phyloP scores from a whole-genome alignment of 2,888 invertebrate species.

The Perizoma flavofasciatum region DNA sequence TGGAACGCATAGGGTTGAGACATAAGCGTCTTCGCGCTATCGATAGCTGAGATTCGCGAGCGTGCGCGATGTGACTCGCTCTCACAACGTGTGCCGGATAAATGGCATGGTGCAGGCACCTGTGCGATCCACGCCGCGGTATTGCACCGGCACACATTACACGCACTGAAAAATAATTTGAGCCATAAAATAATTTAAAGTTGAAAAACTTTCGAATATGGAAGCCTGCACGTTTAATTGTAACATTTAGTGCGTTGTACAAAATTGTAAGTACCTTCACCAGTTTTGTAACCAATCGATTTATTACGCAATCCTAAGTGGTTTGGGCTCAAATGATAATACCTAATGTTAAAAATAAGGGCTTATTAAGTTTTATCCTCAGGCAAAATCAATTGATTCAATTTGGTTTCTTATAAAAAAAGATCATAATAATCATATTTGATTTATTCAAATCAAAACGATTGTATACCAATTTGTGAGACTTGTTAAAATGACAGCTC shows the following conservation, averaged over 20 bases:
- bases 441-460: too few relatives aligned
- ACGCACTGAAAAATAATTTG: constrained; percentile 31
- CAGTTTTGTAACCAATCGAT: neutral
- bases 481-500: too few relatives aligned
- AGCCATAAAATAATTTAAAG: constrained; percentile 23
- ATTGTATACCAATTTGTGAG: too few relatives aligned
- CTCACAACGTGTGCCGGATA: constrained; percentile 71
- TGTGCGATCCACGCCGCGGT: constrained; percentile 58
- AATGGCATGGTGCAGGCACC: constrained; percentile 69
- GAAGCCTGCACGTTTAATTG: neutral
- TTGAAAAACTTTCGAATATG: constrained; percentile 21
- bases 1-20: constrained; percentile 32
- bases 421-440: too few relatives aligned
- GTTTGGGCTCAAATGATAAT: too few relatives aligned
- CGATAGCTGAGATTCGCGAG: constrained; percentile 46
- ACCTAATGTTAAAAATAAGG: too few relatives aligned
- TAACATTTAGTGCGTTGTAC: neutral
- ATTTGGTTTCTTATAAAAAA: too few relatives aligned
- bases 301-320: too few relatives aligned
- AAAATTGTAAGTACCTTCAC: neutral
- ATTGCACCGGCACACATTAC: constrained; percentile 52
- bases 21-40: constrained; percentile 18
- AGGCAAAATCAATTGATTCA: too few relatives aligned
- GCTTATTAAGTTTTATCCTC: too few relatives aligned
- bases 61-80: constrained; percentile 63